These are phyloP conservation scores for Pomatostomus ruficeps DNA, from an alignment of 2,113 vertebrate species.

Conservation along the genomic window DNA sequence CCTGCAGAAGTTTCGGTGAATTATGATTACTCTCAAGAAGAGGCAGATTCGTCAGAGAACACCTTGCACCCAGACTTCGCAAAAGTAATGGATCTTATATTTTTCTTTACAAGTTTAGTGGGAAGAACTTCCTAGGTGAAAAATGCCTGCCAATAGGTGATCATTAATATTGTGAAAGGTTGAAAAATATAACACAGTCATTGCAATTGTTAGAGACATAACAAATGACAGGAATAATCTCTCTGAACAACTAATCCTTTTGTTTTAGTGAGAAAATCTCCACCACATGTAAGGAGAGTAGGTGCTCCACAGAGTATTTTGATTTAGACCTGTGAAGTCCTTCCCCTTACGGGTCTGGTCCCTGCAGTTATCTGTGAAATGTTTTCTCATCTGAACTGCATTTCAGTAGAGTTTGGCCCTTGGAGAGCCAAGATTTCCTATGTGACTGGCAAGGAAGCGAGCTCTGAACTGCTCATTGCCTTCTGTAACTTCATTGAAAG, in stretches of 20 bases:
- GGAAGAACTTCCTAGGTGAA: neutral
- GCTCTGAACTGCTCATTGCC: neutral
- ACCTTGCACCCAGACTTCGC: conserved; percentile 87
- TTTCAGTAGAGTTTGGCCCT: neutral
- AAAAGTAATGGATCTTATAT: conserved; percentile 76
- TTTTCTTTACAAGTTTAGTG: neutral
- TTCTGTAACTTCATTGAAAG: neutral
- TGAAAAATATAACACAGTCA: neutral
- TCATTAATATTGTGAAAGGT: neutral
- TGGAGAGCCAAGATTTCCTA: neutral
- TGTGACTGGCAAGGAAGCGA: neutral
- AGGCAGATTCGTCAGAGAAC: conserved; percentile 82
- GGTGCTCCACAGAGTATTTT: neutral
- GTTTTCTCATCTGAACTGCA: neutral
- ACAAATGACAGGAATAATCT: neutral
- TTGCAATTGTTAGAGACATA: neutral
- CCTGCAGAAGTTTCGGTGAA: conserved; percentile 74
- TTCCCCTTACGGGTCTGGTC: neutral
- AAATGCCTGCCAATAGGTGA: neutral
- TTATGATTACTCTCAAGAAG: conserved; percentile 78
- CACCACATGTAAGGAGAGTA: neutral
- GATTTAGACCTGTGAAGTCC: neutral
- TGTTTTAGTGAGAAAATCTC: neutral
- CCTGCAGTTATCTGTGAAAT: neutral
- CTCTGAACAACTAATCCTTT: neutral